These are phyloP conservation scores for Lasioglossum marginatum DNA, from an alignment of 2,888 invertebrate genomes.

Conservation along the genomic window DNA sequence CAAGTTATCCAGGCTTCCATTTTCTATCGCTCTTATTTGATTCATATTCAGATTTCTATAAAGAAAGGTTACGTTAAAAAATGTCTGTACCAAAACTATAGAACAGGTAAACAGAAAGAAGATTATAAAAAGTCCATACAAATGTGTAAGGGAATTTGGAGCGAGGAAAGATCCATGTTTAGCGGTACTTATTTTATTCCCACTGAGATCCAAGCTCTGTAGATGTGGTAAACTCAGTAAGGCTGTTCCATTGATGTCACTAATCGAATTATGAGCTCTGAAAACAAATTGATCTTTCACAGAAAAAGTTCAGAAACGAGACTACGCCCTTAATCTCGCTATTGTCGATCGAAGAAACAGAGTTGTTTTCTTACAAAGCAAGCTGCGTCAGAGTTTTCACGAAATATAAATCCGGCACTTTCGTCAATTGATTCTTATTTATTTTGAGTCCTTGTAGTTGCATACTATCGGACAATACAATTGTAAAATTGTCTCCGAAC, in stretches of 20 bases:
- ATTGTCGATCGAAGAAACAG: too few species aligned
- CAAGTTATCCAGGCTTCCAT: conserved; percentile 90
- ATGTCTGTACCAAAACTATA: neutral
- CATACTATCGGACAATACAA: conserved; percentile 85
- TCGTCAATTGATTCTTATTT: conserved; percentile 84
- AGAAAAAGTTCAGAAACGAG: neutral
- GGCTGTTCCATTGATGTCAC: conserved; percentile 83
- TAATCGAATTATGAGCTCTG: conserved; percentile 86
- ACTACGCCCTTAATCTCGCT: too few species aligned
- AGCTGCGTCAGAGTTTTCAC: conserved; percentile 84
- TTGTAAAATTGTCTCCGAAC: conserved; percentile 85
- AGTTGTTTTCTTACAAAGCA: conserved; percentile 84
- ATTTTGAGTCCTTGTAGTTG: conserved; percentile 86
- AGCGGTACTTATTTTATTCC: conserved; percentile 87
- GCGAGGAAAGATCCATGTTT: conserved; percentile 87
- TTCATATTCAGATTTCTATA: conserved; percentile 90
- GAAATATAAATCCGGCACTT: conserved; percentile 79
- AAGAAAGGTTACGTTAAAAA: conserved; percentile 45
- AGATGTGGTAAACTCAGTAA: conserved; percentile 86
- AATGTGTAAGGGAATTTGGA: conserved; percentile 85
- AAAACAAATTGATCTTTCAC: conserved; percentile 58
- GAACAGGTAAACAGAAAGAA: neutral
- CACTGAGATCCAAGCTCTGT: conserved; percentile 87
- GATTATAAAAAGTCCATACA: conserved; percentile 83
- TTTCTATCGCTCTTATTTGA: conserved; percentile 89